phyloP scores from a whole-genome alignment of 2,797 vertebrate genomes.

The Graptemys geographica region DNA sequence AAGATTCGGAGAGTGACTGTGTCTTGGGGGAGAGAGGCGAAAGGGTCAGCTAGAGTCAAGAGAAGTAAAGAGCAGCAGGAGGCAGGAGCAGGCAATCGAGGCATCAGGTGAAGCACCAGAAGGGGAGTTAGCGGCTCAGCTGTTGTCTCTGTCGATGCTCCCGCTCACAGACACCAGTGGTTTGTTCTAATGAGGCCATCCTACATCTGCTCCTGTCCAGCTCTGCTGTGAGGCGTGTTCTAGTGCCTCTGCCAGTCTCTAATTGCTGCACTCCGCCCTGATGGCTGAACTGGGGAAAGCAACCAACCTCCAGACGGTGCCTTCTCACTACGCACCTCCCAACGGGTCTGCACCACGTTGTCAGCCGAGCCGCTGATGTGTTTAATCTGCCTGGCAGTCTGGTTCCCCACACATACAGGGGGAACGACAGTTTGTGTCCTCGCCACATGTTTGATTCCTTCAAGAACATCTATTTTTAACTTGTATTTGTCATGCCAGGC shows the following conservation, averaged over 20 bases:
- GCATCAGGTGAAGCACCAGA: not conserved
- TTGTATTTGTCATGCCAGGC: conserved; percentile 26
- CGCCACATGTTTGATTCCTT: conserved; percentile 20
- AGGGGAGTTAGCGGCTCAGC: not conserved
- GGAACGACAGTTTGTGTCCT: not conserved
- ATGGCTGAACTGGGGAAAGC: not conserved
- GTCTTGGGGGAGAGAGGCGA: not conserved
- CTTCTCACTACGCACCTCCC: not conserved
- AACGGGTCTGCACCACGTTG: not conserved
- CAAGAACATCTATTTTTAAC: conserved; percentile 71
- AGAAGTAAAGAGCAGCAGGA: not conserved
- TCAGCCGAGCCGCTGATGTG: not conserved
- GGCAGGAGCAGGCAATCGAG: not conserved
- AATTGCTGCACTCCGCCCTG: not conserved
- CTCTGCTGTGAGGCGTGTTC: not conserved
- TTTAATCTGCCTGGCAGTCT: not conserved
- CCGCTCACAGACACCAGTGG: not conserved
- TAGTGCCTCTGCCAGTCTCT: not conserved
- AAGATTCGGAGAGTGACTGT: not conserved
- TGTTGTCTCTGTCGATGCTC: not conserved
- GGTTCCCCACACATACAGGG: not conserved
- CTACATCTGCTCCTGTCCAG: not conserved
- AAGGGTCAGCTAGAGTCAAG: not conserved
- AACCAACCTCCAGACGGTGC: not conserved
- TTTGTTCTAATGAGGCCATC: not conserved